A percentile compares a stretch with the other conserved stretches of the same genome.
Conservation (phyloP, 2,113 vertebrate species). For the Eclectus roratus region DNA sequence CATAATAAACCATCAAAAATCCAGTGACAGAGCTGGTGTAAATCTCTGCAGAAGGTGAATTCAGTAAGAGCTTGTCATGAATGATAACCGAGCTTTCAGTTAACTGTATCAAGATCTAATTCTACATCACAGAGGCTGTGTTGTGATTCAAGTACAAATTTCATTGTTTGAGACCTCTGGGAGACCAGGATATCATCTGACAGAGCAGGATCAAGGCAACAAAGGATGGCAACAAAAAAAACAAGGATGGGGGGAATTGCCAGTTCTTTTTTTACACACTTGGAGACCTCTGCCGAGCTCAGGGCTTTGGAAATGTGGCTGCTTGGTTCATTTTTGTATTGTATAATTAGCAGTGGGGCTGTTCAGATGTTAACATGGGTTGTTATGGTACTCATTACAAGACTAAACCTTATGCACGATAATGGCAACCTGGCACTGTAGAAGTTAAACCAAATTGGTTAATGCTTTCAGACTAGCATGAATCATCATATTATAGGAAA, state of each 20-base stretch:
- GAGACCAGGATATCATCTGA: background rate
- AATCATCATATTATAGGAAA: slow-evolving; percentile 57
- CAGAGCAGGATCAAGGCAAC: background rate
- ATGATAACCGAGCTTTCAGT: background rate
- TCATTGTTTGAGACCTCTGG: background rate
- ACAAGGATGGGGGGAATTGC: background rate
- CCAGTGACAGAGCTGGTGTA: background rate
- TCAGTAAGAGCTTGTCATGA: background rate
- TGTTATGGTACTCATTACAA: slow-evolving; percentile 22
- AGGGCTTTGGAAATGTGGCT: background rate
- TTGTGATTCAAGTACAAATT: background rate
- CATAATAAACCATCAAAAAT: background rate
- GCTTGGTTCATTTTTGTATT: background rate
- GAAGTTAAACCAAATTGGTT: slow-evolving; percentile 19
- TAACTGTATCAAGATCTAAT: background rate
- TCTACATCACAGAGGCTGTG: background rate
- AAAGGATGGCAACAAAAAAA: no score
- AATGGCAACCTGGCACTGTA: background rate
- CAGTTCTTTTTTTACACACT: background rate
- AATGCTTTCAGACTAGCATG: slow-evolving; percentile 18
- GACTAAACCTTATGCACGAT: slow-evolving; percentile 18
- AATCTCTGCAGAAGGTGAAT: background rate
- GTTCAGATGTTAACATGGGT: background rate
- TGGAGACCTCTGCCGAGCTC: background rate
- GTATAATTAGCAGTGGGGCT: background rate